phyloP scores from a whole-genome alignment of 1,140 invertebrate species.

The Drosophila melanica region DNA sequence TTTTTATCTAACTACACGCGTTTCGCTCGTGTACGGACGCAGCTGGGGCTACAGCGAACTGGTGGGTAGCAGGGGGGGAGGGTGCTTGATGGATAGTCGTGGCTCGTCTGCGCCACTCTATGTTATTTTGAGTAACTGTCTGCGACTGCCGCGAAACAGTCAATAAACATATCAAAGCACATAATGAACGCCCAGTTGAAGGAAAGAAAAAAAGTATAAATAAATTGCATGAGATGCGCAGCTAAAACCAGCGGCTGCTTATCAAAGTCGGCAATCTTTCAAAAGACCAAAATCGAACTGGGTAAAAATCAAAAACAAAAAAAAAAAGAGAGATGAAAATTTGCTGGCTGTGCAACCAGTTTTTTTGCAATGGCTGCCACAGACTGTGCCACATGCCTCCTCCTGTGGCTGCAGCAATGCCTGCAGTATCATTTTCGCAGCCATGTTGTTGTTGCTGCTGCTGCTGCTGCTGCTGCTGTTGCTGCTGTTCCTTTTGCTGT shows the following conservation, averaged over 20 bases:
- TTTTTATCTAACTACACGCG: conserved; percentile 74
- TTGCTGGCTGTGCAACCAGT: conserved; percentile 45
- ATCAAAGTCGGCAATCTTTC: conserved; percentile 75
- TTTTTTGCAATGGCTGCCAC: conserved; percentile 65
- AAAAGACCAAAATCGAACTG: conserved; percentile 56
- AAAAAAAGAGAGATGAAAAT: not conserved
- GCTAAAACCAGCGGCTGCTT: conserved; percentile 47
- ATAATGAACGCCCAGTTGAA: conserved; percentile 50
- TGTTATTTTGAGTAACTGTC: conserved; percentile 15
- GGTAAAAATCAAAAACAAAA: not conserved
- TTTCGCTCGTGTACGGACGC: conserved; percentile 49
- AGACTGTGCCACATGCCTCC: conserved; percentile 12
- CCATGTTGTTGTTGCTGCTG: not conserved
- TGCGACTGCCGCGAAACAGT: not conserved
- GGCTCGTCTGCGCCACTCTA: not conserved
- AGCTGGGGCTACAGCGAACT: not conserved
- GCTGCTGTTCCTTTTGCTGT: conserved; percentile 52
- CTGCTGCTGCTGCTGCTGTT: conserved; percentile 22
- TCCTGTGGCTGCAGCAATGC: conserved; percentile 7
- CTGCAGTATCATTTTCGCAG: no score
- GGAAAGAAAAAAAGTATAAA: conserved; percentile 9
- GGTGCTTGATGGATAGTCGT: conserved; percentile 12
- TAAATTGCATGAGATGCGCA: conserved; percentile 20
- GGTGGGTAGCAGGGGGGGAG: no score
- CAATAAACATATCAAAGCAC: conserved; percentile 68